Evolutionary conservation across 2,888 invertebrate species (phyloP), one percentile per base, ranked within the genome.

Genomic region (Lottia gigantea): DNA sequence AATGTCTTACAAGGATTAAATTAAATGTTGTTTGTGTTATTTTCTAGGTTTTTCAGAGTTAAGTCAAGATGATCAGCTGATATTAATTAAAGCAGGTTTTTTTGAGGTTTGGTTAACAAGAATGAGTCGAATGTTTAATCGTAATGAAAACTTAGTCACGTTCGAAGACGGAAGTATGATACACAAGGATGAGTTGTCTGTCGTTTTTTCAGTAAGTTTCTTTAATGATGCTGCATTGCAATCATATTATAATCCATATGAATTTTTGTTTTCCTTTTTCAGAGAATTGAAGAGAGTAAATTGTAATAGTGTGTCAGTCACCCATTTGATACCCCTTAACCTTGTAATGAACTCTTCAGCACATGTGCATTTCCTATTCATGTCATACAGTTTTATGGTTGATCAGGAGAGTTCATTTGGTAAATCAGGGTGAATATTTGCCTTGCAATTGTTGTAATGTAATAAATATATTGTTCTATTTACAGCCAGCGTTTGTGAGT

Each of bases 71-170:
- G 98, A 98, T 90, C 98, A 98, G 90, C 92, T 98, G 81, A 96
- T 97, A 81, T 92, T 98, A 79, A 96, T 98, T 86, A 98, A 98
- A 91, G 92, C 93, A 49, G 97, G 97, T 74, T 98, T 98, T 91
- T 96, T 97, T 89, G 98, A 98, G 90, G 93, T 97, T 76, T 98
- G 97, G 97, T 91, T 97, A 78, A 93, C 95, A 65, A 93, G 96
- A 84, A 93, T 95, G 76, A 92, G 95, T 14, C 92, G 94, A 77
- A 92, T 95, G 90, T 94, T 95, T 62, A 92, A 92, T 55, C 92
- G 93, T 73, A 88, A 88, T 46, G 89, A 89, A 67, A 76, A 78
- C 64, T 92, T 93, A 78, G 91, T 98, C 88, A 94, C 95, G 73
- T 95, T 97, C 87, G 94, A 95, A 79, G 96, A 98, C 88, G 97